A percentile compares a stretch with the other conserved stretches of the same genome.
Evolutionary conservation across 1,140 invertebrate species (phyloP).

Genomic region (Copidosoma floridanum): DNA sequence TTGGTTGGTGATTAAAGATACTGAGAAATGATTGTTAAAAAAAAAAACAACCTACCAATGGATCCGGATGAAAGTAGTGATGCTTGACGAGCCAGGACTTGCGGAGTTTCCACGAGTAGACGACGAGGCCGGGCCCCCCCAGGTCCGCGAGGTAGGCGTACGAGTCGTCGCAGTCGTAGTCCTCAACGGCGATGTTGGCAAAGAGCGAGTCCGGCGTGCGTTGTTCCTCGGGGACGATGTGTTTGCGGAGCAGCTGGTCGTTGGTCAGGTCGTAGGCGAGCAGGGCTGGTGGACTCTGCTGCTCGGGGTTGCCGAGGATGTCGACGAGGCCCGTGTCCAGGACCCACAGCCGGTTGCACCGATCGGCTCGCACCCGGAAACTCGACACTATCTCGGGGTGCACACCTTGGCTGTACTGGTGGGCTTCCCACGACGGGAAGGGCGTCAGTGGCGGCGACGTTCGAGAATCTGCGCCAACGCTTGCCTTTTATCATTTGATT

Average conservation of each 20-base stretch:
- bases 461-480: constrained; percentile 60
- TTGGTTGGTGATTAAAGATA: too few relatives aligned
- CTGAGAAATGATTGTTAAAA: too few relatives aligned
- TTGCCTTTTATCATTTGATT: too few relatives aligned
- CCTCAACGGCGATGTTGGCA: constrained; percentile 73
- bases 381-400: constrained; percentile 70
- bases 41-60: constrained; percentile 44
- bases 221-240: constrained; percentile 63
- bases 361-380: constrained; percentile 70
- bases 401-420: constrained; percentile 51
- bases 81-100: constrained; percentile 70
- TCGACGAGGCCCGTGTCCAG: constrained; percentile 70
- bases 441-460: constrained; percentile 68
- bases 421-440: constrained; percentile 73
- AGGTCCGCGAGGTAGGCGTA: constrained; percentile 69
- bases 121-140: constrained; percentile 64
- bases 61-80: constrained; percentile 70
- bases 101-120: constrained; percentile 68
- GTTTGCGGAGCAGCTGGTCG: constrained; percentile 66
- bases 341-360: constrained; percentile 73
- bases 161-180: constrained; percentile 65
- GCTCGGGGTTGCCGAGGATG: constrained; percentile 59
- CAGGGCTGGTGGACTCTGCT: constrained; percentile 60
- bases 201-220: constrained; percentile 70
- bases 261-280: constrained; percentile 71